Base-by-base conservation (phyloP, 2,888 invertebrate genomes). In the Tuberolachnus salignus region DNA sequence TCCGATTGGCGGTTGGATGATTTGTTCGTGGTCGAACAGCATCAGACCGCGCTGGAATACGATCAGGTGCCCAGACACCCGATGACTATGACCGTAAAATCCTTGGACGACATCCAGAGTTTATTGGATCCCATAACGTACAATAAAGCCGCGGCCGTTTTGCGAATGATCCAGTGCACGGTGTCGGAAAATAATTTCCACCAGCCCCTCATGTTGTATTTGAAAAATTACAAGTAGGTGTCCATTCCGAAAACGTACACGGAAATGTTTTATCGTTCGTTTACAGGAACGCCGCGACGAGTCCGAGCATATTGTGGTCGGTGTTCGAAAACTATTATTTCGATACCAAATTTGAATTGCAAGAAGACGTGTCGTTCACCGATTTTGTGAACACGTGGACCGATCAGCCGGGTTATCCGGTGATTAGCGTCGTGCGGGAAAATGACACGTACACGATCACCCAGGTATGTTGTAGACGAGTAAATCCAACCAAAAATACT, bases 361-460 rank as follows among this genome's bases (percentile, higher is more conserved):
- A 63, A 1, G 34, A 44, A 1, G 46, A 55, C 3, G 46, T 80
- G 21, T 19, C 55, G 0, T 69, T 81, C 34, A 63, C 90, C 0
- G 89, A 93, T 0, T 88, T 93, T 80, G 91, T 92, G 89, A 89
- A 90, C 83, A 87, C 90, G 0, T 94, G 92, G 92, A 91, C 92
- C 0, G 87, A 89, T n/a, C 92, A 92, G 84, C 88, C 90, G 0
- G 92, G 92, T 0, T 92, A 90, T 84, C 92, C 92, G 0, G 86
- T 91, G 0, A 85, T 92, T 6, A 88, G 87, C 0, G 88, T 91
- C 0, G 85, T 84, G 0, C 86, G 89, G 83, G 86, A 42, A 1
- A 86, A 85, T 0, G 87, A 87, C 3, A 82, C 84, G 0, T 86
- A 53, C 11, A 49, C 21, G 10, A 87, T 89, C 26, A 85, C 86